phyloP scores from a whole-genome alignment of 2,888 invertebrate species.

The Serrognathus titanus region DNA sequence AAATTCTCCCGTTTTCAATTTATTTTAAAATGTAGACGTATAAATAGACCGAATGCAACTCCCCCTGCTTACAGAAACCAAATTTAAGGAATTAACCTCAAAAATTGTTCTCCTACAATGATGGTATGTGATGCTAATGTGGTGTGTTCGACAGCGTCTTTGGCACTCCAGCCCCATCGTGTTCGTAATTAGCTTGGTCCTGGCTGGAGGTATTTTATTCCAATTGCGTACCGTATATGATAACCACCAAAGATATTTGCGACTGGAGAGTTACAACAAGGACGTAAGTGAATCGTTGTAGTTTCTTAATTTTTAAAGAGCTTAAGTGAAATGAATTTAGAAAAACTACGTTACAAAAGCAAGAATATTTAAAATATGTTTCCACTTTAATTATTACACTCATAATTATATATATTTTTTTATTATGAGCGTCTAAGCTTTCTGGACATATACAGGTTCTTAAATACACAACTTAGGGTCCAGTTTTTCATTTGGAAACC shows the following conservation, averaged over 20 bases:
- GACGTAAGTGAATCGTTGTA: conserved; percentile 42
- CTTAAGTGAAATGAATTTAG: no score
- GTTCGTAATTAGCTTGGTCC: conserved; percentile 32
- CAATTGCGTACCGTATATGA: conserved; percentile 51
- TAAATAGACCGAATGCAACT: no score
- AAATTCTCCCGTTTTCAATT: no score
- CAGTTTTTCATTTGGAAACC: no score
- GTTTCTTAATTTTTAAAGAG: not conserved
- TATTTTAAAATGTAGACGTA: no score
- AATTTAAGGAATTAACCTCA: not conserved
- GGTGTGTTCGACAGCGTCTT: conserved; percentile 31
- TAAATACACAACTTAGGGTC: no score
- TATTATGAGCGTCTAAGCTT: no score
- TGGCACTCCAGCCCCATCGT: conserved; percentile 34
- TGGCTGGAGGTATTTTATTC: conserved; percentile 44
- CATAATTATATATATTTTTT: no score
- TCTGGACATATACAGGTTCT: no score
- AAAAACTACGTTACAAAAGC: no score
- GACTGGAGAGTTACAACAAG: conserved; percentile 49
- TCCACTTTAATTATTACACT: no score
- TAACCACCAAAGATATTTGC: conserved; percentile 49
- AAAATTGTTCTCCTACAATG: conserved; percentile 15
- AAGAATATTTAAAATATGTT: no score
- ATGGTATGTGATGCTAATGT: conserved; percentile 29
- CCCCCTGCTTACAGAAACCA: not conserved